Evolutionary conservation across 2,797 vertebrate species (phyloP).

Genomic region (Helostoma temminkii): DNA sequence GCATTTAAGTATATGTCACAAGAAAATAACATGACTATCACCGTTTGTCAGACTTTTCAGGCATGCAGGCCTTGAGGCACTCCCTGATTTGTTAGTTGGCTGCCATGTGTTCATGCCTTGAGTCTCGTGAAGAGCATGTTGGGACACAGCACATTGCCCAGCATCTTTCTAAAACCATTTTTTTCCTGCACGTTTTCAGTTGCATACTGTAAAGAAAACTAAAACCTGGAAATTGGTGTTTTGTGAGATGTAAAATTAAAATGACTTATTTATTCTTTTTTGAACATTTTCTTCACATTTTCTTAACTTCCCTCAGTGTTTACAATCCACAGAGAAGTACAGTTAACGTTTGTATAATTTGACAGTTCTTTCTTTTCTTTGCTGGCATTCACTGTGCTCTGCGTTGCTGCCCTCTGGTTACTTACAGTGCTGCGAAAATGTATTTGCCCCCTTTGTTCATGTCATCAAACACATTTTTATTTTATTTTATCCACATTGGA

Average conservation of each 20-base stretch:
- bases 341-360: conserved; percentile 4
- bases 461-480: too few species aligned
- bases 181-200: conserved; percentile 1
- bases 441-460: too few species aligned
- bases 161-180: not conserved
- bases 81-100: too few species aligned
- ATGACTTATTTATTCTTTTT: not conserved
- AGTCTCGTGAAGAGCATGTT: conserved; percentile 19
- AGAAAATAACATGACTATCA: not conserved
- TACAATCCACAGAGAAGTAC: conserved; percentile 1
- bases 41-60: not conserved
- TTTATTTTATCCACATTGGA: too few species aligned
- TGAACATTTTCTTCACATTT: conserved; percentile 7
- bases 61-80: too few species aligned
- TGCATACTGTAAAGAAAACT: not conserved
- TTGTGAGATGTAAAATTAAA: conserved; percentile 11
- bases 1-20: not conserved
- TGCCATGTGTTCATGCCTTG: too few species aligned
- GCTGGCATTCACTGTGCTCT: conserved; percentile 16
- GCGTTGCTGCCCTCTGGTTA: conserved; percentile 16
- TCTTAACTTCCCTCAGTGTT: not conserved
- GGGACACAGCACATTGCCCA: not conserved
- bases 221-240: conserved; percentile 16
- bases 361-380: conserved; percentile 17
- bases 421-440: too few species aligned